phyloP scores from a whole-genome alignment of 1,140 invertebrate species.

The Drosophila pruinosa region DNA sequence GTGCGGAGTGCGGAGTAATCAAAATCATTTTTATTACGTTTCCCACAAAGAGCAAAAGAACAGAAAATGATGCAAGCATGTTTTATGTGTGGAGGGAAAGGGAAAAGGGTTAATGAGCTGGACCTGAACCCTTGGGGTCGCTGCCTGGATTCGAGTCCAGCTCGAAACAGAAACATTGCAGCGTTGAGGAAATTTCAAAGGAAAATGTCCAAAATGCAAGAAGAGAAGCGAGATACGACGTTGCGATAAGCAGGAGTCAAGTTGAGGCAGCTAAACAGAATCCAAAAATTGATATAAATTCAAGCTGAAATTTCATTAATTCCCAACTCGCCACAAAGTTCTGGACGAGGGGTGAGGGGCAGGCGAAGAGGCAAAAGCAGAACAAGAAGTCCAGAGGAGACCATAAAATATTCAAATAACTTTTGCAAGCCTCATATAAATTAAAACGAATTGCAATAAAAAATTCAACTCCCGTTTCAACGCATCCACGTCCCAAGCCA shows the following conservation, averaged over 20 bases:
- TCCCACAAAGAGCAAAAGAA: slow-evolving; percentile 44
- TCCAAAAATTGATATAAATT: slow-evolving; percentile 43
- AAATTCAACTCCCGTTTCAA: slow-evolving; percentile 73
- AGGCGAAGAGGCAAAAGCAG: background rate
- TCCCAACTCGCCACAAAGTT: slow-evolving; percentile 15
- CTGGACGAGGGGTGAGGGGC: background rate
- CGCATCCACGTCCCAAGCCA: slow-evolving; percentile 14
- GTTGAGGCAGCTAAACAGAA: background rate
- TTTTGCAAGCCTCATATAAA: slow-evolving; percentile 49
- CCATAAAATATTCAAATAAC: slow-evolving; percentile 57
- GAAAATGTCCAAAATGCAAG: slow-evolving; percentile 43
- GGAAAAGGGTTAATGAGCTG: slow-evolving; percentile 62
- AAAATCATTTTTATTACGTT: slow-evolving; percentile 64
- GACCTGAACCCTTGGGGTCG: slow-evolving; percentile 24
- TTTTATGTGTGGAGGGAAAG: slow-evolving; percentile 60
- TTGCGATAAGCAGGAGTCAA: slow-evolving; percentile 23
- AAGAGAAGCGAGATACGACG: slow-evolving; percentile 13
- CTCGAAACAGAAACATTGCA: slow-evolving; percentile 3
- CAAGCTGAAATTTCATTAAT: slow-evolving; percentile 50
- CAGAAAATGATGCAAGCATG: slow-evolving; percentile 28
- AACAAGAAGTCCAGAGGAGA: slow-evolving; percentile 8
- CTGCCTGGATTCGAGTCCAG: slow-evolving; percentile 1
- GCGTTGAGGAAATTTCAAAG: slow-evolving; percentile 47
- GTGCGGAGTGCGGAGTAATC: slow-evolving; percentile 25
- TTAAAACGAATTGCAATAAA: slow-evolving; percentile 70